Percentiles rank a stretch among this genome's conserved stretches.
phyloP scores from a whole-genome alignment of 2,113 vertebrate genomes.

The Pelobates fuscus region DNA sequence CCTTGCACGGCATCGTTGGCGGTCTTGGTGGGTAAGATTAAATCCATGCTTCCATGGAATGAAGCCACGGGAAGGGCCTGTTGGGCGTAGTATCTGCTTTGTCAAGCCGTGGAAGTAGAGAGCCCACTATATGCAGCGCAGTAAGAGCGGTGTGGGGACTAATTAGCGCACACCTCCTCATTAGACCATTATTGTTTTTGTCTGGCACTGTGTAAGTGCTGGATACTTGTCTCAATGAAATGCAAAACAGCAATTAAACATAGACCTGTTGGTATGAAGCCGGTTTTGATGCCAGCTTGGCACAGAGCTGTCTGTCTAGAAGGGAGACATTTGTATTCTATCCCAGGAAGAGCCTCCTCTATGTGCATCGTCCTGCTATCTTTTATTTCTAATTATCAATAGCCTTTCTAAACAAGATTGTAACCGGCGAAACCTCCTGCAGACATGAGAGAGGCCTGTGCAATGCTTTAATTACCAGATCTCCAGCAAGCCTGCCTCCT shows the following conservation, averaged over 20 bases:
- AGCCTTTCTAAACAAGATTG: not conserved
- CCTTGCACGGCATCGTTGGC: no score
- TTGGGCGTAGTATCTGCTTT: not conserved
- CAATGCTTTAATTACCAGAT: not conserved
- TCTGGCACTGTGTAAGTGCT: conserved; percentile 66
- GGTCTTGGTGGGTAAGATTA: no score
- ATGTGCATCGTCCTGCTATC: not conserved
- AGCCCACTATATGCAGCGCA: conserved; percentile 27
- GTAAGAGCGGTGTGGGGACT: conserved; percentile 49
- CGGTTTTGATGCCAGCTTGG: conserved; percentile 49
- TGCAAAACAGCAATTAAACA: conserved; percentile 65
- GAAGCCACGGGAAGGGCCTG: not conserved
- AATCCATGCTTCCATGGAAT: not conserved
- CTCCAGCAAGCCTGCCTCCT: not conserved
- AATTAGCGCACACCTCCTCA: conserved; percentile 65
- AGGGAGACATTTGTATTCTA: not conserved
- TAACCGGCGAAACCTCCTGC: not conserved
- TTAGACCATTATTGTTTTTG: conserved; percentile 67
- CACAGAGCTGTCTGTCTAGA: conserved; percentile 21
- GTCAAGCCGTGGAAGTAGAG: conserved; percentile 15
- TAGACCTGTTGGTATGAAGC: conserved; percentile 60
- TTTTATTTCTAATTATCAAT: conserved; percentile 5
- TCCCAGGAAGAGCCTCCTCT: not conserved
- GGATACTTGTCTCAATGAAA: conserved; percentile 63
- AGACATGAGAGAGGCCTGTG: not conserved